These are phyloP conservation scores for Dermatophagoides farinae DNA, from an alignment of 1,140 invertebrate species.

Conservation along the genomic window DNA sequence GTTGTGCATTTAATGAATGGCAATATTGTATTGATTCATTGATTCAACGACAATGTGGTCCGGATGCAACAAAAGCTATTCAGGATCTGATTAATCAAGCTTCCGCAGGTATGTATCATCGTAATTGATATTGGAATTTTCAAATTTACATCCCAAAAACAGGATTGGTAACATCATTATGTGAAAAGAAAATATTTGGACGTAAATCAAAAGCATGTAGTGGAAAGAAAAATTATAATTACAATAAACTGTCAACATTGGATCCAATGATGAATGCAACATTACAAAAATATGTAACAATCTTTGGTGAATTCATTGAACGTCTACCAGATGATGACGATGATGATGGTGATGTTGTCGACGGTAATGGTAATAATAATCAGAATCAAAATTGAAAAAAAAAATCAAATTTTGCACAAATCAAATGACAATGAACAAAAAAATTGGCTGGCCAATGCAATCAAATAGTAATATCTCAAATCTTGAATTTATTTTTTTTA, in stretches of 20 bases:
- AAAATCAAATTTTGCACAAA: too few species aligned
- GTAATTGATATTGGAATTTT: too few species aligned
- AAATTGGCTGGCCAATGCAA: constrained; percentile 5
- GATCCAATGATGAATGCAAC: constrained; percentile 5
- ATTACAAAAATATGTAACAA: neutral
- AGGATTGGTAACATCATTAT: neutral
- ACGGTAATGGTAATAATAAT: too few species aligned
- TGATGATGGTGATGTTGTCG: too few species aligned
- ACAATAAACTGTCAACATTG: neutral
- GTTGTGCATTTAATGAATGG: constrained; percentile 8
- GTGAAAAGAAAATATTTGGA: neutral
- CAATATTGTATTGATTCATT: constrained; percentile 4
- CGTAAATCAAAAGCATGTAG: neutral
- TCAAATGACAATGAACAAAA: neutral
- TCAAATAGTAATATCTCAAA: too few species aligned
- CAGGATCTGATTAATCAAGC: constrained; percentile 1
- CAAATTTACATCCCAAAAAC: too few species aligned
- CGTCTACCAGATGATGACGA: constrained; percentile 2
- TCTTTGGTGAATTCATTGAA: constrained; percentile 3
- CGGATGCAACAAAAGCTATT: neutral
- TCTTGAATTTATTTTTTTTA: neutral
- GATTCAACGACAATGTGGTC: neutral
- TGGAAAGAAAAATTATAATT: neutral
- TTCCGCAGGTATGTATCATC: neutral
- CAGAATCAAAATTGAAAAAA: too few species aligned